Conservation (phyloP, 2,888 invertebrate species). For the Drosophila testacea region DNA sequence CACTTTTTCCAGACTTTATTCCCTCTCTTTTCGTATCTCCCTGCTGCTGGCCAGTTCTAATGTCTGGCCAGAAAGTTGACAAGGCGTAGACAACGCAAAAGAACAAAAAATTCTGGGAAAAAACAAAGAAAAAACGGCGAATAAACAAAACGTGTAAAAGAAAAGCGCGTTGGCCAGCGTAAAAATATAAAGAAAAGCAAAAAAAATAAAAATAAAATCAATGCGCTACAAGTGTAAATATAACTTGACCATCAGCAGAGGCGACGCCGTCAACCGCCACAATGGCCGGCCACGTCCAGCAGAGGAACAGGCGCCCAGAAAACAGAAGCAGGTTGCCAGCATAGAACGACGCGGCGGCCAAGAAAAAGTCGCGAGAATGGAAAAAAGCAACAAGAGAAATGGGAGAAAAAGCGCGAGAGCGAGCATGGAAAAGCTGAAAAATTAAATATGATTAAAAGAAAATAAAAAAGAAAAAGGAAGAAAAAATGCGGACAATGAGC, state of each 20-base stretch:
- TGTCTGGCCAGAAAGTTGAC: conserved; percentile 73
- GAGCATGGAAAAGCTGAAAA: conserved; percentile 70
- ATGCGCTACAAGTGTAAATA: conserved; percentile 78
- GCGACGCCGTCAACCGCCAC: conserved; percentile 34
- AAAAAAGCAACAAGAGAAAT: conserved; percentile 29
- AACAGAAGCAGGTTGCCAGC: conserved; percentile 49
- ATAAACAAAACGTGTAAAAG: conserved; percentile 59
- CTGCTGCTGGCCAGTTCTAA: conserved; percentile 53
- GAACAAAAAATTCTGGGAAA: conserved; percentile 25
- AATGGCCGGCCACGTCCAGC: conserved; percentile 74
- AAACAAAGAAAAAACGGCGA: conserved; percentile 24
- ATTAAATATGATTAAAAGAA: conserved; percentile 79
- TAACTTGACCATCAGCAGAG: conserved; percentile 68
- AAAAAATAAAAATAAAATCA: conserved; percentile 62
- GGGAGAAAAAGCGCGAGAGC: conserved; percentile 50
- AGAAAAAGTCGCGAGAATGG: conserved; percentile 49
- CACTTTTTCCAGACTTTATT: conserved; percentile 35
- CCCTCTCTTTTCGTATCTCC: not conserved
- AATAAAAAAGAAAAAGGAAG: conserved; percentile 56
- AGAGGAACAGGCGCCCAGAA: conserved; percentile 75
- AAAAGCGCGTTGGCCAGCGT: conserved; percentile 44
- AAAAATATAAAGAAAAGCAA: conserved; percentile 29
- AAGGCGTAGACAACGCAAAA: conserved; percentile 66
- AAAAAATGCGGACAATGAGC: conserved; percentile 32
- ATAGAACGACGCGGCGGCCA: conserved; percentile 25